Evolutionary conservation across 1,140 invertebrate species (phyloP).

Genomic region (Plodia interpunctella): DNA sequence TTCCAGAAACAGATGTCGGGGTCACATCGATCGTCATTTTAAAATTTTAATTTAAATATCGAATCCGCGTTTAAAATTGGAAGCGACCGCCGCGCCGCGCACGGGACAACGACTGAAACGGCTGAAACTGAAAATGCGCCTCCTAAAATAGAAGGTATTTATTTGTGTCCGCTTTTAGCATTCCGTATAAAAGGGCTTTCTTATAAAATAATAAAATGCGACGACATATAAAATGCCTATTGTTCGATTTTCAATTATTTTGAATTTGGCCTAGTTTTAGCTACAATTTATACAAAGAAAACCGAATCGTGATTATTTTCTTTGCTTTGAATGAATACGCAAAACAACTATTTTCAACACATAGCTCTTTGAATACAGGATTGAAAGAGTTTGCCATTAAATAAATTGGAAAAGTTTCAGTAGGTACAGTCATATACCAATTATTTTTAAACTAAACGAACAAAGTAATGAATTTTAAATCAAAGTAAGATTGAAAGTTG

Average conservation of each 20-base stretch:
- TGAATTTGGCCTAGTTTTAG: not conserved
- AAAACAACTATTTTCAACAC: not conserved
- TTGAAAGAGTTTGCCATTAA: no score
- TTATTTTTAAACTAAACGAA: no score
- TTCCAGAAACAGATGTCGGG: conserved; percentile 50
- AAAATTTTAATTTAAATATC: conserved; percentile 22
- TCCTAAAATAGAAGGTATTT: conserved; percentile 64
- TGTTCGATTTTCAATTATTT: conserved; percentile 6
- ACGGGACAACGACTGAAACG: conserved; percentile 52
- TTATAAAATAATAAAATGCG: conserved; percentile 4
- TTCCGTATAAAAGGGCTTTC: conserved; percentile 25
- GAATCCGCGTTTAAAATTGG: conserved; percentile 20
- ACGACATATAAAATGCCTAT: conserved; percentile 1
- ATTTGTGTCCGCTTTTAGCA: conserved; percentile 37
- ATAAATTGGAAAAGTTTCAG: no score
- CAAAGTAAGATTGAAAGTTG: not conserved
- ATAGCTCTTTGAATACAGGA: no score
- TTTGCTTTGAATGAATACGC: not conserved
- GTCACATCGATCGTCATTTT: conserved; percentile 49
- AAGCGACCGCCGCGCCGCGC: conserved; percentile 47
- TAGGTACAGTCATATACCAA: no score
- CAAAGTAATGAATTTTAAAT: no score
- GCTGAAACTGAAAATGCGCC: conserved; percentile 66
- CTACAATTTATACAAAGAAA: not conserved
- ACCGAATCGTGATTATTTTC: not conserved